Conservation (phyloP, 2,797 vertebrate species). For the Melanitta fusca region DNA sequence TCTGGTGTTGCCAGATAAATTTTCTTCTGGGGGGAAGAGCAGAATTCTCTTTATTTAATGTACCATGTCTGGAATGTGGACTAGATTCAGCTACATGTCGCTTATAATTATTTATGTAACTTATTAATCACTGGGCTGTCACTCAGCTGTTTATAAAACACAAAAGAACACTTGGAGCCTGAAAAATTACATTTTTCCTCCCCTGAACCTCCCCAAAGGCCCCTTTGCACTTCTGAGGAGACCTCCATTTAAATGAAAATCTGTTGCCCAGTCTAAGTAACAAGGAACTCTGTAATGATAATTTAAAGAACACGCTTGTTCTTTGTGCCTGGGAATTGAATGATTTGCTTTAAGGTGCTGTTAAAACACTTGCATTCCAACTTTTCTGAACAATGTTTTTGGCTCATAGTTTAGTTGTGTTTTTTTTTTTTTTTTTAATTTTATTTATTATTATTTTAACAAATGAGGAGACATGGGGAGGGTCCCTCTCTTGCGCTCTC, state of each 20-base stretch:
- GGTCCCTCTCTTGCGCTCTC: neutral
- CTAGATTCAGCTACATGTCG: slow-evolving; percentile 68
- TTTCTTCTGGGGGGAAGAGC: slow-evolving; percentile 53
- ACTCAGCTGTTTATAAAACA: slow-evolving; percentile 71
- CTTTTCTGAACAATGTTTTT: neutral
- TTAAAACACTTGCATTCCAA: slow-evolving; percentile 36
- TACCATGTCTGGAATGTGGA: slow-evolving; percentile 74
- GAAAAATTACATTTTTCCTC: slow-evolving; percentile 75
- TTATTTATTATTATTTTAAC: no score
- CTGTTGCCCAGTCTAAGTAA: slow-evolving; percentile 27
- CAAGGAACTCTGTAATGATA: slow-evolving; percentile 23
- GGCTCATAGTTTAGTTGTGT: neutral
- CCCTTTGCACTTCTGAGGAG: slow-evolving; percentile 55
- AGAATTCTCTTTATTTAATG: slow-evolving; percentile 76
- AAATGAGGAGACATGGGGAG: neutral
- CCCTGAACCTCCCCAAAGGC: slow-evolving; percentile 59
- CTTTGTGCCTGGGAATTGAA: slow-evolving; percentile 5
- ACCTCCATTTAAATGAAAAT: slow-evolving; percentile 67
- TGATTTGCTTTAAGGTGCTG: slow-evolving; percentile 3
- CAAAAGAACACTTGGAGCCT: slow-evolving; percentile 73
- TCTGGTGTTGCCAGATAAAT: slow-evolving; percentile 70
- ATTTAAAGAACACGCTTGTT: slow-evolving; percentile 2
- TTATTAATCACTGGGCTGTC: slow-evolving; percentile 72
- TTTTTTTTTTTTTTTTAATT: neutral
- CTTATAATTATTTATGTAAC: slow-evolving; percentile 77